Conservation (phyloP, 1,140 invertebrate species). For the Octopus bimaculoides region DNA sequence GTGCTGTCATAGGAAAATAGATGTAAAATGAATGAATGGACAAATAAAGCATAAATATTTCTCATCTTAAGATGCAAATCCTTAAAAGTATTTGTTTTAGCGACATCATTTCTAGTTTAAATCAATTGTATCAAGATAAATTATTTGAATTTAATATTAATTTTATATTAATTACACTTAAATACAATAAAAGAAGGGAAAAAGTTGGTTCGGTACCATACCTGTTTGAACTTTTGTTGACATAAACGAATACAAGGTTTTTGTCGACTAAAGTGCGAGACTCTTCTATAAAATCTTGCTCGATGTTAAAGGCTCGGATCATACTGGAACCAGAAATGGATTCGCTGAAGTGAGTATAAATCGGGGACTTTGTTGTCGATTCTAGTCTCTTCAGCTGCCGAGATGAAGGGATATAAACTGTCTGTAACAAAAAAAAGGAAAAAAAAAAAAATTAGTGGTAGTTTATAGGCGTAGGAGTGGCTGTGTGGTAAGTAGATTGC, state of each 20-base stretch:
- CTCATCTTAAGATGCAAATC: too few species aligned
- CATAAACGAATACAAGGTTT: constrained; percentile 46
- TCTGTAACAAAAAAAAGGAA: constrained; percentile 61
- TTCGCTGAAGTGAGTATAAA: constrained; percentile 60
- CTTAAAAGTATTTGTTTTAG: too few species aligned
- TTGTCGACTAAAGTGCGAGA: constrained; percentile 54
- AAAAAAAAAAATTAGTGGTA: not conserved
- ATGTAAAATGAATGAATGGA: too few species aligned
- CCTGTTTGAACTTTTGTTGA: constrained; percentile 46
- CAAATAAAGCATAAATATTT: too few species aligned
- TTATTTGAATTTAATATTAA: too few species aligned
- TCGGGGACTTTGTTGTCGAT: constrained; percentile 57
- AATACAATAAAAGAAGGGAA: not conserved
- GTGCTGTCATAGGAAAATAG: too few species aligned
- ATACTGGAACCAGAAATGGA: constrained; percentile 57
- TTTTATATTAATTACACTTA: not conserved
- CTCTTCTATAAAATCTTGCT: constrained; percentile 58
- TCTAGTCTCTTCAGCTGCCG: constrained; percentile 60
- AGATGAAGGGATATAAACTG: constrained; percentile 83
- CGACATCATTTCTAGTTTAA: too few species aligned
- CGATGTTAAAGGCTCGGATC: constrained; percentile 61
- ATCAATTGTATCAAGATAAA: too few species aligned
- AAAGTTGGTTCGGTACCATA: constrained; percentile 19
- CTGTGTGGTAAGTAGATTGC: too few species aligned
- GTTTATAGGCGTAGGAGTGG: too few species aligned